Evolutionary conservation across 2,113 vertebrate genomes (phyloP), one percentile per base, ranked within the genome.

Genomic region (Dunckerocampus dactyliophorus): DNA sequence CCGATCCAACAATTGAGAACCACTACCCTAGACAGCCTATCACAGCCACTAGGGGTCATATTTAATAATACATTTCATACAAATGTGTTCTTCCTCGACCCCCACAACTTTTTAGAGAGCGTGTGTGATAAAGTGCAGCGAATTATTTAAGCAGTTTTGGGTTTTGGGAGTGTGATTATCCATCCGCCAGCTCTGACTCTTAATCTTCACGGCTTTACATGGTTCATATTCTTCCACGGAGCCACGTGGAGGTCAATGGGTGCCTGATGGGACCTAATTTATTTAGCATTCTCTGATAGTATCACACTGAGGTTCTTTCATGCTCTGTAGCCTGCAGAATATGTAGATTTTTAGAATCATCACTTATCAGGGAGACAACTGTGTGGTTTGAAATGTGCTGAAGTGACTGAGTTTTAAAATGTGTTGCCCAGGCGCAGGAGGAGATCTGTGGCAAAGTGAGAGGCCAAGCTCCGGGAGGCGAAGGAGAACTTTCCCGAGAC

Each of bases 341-440:
- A 24, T 51, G 24, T 12, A 8, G 21, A 51, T 13, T 49, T 49
- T 49, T 9, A 4, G n/a, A 19, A 7, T 47, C 47, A 47, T 21
- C 20, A 22, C 12, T 24, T 0, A 39, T 6, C 9, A 20, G 20
- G 19, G 20, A 21, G 19, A 15, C 15, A 53, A 31, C 22, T 22
- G 22, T 22, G 21, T 17, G 24, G 3, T 8, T 24, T 17, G 1
- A 16, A 1, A 16, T n/a, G 8, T 31, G 28, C 28, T 10, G 10
- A 16, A 24, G 22, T 15, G 8, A 47, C 21, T 28, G 22, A 22
- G 15, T 6, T 12, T 37, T 16, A n/a, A 17, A 34, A 34, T 6
- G n/a, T 56, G 12, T 56, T 7, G 12, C 46, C 11, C 67, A 89
- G 88, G n/a, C 85, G 69, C 83, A 89, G 63, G 79, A 81, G 47